phyloP scores from a whole-genome alignment of 2,888 invertebrate genomes.

The Pardosa pseudoannulata region DNA sequence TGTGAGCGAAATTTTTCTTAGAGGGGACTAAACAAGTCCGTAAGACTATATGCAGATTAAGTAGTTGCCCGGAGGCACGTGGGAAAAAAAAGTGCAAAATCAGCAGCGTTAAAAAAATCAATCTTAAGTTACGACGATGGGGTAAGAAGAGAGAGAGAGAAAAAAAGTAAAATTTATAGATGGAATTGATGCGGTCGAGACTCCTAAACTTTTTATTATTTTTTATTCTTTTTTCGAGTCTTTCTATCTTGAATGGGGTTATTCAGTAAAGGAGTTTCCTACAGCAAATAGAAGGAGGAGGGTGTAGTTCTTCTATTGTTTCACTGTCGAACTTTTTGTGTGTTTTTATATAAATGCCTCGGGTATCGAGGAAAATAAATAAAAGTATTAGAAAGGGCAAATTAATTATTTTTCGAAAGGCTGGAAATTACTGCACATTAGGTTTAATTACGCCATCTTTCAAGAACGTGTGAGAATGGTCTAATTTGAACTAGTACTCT shows the following conservation, averaged over 20 bases:
- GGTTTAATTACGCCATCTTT: no score
- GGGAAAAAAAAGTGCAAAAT: slow-evolving; percentile 64
- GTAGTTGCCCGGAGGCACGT: slow-evolving; percentile 45
- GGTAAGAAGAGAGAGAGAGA: no score
- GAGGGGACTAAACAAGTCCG: slow-evolving; percentile 39
- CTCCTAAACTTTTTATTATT: not conserved
- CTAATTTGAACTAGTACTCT: no score
- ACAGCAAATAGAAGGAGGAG: not conserved
- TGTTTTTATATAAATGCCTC: no score
- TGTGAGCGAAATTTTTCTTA: slow-evolving; percentile 22
- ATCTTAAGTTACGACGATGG: slow-evolving; percentile 36
- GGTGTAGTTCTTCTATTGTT: no score
- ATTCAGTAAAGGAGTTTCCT: not conserved
- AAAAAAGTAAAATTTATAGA: not conserved
- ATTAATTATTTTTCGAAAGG: no score
- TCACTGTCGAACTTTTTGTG: no score
- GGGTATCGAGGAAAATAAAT: no score
- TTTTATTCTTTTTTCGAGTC: no score
- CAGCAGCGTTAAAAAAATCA: slow-evolving; percentile 48
- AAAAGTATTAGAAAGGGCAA: no score
- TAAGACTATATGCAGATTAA: slow-evolving; percentile 54
- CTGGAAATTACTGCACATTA: no score
- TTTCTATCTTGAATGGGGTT: not conserved
- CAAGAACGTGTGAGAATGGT: no score
- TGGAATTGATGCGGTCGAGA: slow-evolving; percentile 5